Base-by-base conservation (phyloP, 2,797 vertebrate species). In the Muscicapa striata region DNA sequence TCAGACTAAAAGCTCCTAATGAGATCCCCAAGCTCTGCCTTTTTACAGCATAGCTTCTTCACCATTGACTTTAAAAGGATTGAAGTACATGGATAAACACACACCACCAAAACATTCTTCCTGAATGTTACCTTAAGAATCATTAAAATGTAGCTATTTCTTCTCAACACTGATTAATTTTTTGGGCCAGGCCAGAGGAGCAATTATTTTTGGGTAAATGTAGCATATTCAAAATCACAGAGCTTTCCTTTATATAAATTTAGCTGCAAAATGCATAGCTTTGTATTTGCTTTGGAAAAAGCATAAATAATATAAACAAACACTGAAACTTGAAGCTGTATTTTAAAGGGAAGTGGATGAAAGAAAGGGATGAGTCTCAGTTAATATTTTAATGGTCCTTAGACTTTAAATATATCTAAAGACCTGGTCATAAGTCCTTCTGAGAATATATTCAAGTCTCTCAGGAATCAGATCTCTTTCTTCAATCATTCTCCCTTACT, bases 1-100 rank as follows among this genome's bases (percentile, higher is more conserved):
- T 85, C 74, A 89, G 54, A 40, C 66, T 94, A 77, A 94, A 94
- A 87, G 72, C 58, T 78, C 59, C 54, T 90, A 80, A 89, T 69
- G 55, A 90, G 68, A 40, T 87, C 36, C 19, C 61, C 59, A 76
- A 40, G 22, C 36, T 54, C 54, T 46, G 30, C 6, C 21, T 82
- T 77, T 63, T 49, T 67, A 32, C 36, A 87, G 15, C 49, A 26
- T 20, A 29, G 3, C 34, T 91, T 93, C 62, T 52, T 78, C 64
- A 58, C 26, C 46, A 23, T 8, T 45, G 34, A 11, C 36, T 81
- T 68, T 24, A 62, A 15, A 34, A 51, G 77, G 36, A 23, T 5
- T 55, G 46, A 92, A 85, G 10, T 18, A 43, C 14, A 1, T 32
- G 34, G 13, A 32, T 92, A 88, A 81, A 87, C 36, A 66, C 8